These are phyloP conservation scores for Hirtodrosophila confusa DNA, from an alignment of 2,888 invertebrate genomes.

Conservation along the genomic window DNA sequence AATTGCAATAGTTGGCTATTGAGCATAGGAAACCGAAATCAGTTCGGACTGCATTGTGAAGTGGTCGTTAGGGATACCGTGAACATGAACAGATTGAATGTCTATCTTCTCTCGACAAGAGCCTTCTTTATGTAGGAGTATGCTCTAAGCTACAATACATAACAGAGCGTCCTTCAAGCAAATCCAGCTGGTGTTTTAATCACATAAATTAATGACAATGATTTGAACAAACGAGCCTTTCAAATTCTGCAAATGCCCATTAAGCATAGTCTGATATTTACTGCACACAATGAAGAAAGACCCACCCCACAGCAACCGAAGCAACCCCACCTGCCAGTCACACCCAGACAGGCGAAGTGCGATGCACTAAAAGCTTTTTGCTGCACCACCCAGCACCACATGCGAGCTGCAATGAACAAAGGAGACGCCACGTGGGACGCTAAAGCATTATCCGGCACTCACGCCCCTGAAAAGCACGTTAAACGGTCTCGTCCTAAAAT, in stretches of 20 bases:
- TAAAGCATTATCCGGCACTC: conserved; percentile 14
- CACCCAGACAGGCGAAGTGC: conserved; percentile 29
- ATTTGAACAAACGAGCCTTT: conserved; percentile 5
- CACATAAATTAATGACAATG: conserved; percentile 26
- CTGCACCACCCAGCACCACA: conserved; percentile 30
- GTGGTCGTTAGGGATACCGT: no score
- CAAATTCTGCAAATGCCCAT: conserved; percentile 32
- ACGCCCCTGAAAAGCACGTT: conserved; percentile 32
- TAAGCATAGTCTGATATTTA: conserved; percentile 46
- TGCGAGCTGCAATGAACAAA: conserved; percentile 44
- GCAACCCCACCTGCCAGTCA: conserved; percentile 2
- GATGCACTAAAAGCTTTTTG: conserved; percentile 70
- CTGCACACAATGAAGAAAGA: neutral
- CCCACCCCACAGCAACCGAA: neutral
- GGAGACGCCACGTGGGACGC: conserved; percentile 24
- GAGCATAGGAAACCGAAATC: no score
- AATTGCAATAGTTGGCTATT: no score
- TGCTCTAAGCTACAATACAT: no score
- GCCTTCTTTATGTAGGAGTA: no score
- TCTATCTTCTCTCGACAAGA: no score
- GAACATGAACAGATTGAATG: no score
- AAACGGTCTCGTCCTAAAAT: conserved; percentile 47
- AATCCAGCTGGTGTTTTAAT: neutral
- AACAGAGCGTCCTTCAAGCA: no score
- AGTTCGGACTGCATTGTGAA: no score